Evolutionary conservation across 1,140 invertebrate genomes (phyloP), one percentile per base, ranked within the genome.

Genomic region (Bombyx mandarina): DNA sequence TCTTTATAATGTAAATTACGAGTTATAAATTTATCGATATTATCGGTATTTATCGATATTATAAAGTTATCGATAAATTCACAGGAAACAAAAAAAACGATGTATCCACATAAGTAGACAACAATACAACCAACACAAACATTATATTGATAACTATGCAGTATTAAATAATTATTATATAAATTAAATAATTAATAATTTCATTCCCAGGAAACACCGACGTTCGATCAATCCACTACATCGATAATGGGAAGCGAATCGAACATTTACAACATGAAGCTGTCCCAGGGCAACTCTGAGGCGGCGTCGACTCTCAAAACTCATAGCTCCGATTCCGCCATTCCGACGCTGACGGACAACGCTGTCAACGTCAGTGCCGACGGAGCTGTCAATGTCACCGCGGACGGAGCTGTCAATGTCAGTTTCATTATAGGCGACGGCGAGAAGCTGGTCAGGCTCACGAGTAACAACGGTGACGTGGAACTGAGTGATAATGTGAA

Each of bases 231-330:
- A n/a, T 85, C 83, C 22, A 80, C 84, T 12, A 76, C 84, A 53
- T 88, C 87, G 10, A 82, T 81, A 64, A 86, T 88, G 72, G 87
- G 87, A 42, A 88, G 83, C 48, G 87, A 89, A 65, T 80, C 86
- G 0, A 88, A 87, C 44, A 80, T 89, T 6, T 78, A 85, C 56
- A 74, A 79, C 55, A 79, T 80, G 69, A 85, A 80, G 57, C 63
- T 82, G 22, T 62, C 63, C 7, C 62, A 70, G 51, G 58, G 57
- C 5, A 62, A 73, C 45, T 56, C 64, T 44, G 60, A 71, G 8
- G 43, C 61, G 52, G 18, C 58, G 1, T 56, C 49, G 3, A 65
- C 61, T 22, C 58, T 82, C 6, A 86, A 82, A 71, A 67, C 73
- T n/a, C 82, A 86, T 57, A 86, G 77, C 46, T 88, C 86, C 0